Percentiles rank a stretch among this genome's conserved stretches.
Conservation (phyloP, 2,888 invertebrate genomes). For the Osedax frankpressi region DNA sequence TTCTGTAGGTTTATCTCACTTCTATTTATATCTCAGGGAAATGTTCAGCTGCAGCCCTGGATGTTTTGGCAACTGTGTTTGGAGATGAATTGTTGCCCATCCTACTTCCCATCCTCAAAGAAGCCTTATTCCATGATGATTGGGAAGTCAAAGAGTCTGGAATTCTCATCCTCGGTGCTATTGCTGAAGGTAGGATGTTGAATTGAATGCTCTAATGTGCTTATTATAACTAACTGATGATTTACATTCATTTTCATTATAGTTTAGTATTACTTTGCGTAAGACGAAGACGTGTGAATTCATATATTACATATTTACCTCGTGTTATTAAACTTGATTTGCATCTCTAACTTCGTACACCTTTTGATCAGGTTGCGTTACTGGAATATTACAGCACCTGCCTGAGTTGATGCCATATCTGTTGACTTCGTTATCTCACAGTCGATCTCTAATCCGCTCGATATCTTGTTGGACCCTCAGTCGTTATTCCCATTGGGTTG, state of each 20-base stretch:
- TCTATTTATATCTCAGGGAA: slow-evolving; percentile 55
- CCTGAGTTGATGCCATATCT: slow-evolving; percentile 90
- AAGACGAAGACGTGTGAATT: no score
- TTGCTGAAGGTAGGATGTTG: slow-evolving; percentile 60
- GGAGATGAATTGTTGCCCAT: slow-evolving; percentile 83
- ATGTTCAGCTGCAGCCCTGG: slow-evolving; percentile 93
- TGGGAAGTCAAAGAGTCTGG: slow-evolving; percentile 95
- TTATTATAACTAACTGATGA: no score
- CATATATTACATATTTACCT: no score
- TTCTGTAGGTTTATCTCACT: no score
- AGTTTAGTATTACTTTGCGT: no score
- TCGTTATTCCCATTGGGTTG: slow-evolving; percentile 96
- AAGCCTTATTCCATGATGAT: slow-evolving; percentile 81
- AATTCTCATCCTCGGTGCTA: slow-evolving; percentile 81
- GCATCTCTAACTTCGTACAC: no score
- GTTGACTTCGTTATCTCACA: slow-evolving; percentile 78
- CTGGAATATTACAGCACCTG: slow-evolving; percentile 88
- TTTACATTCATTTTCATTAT: no score
- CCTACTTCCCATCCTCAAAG: slow-evolving; percentile 85
- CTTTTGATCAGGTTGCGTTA: slow-evolving; percentile 63
- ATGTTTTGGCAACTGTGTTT: slow-evolving; percentile 91
- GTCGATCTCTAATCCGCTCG: slow-evolving; percentile 87
- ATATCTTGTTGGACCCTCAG: slow-evolving; percentile 98
- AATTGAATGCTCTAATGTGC: no score
- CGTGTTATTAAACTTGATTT: no score